Evolutionary conservation across 2,797 vertebrate species (phyloP).

Genomic region (Tragopan temminckii): DNA sequence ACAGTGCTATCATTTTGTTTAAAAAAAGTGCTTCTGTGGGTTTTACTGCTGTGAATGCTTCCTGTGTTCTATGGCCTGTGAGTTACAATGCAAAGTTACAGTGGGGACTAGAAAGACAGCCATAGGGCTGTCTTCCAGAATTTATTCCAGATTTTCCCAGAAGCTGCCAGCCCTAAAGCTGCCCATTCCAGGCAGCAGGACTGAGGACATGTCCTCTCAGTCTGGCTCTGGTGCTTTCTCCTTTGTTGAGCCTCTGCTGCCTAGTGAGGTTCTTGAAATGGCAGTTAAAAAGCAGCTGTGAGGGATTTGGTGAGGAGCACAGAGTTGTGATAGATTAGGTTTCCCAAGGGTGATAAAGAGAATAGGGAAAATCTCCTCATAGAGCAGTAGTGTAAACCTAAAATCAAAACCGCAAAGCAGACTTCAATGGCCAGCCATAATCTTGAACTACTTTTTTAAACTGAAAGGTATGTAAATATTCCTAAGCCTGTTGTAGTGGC

Average conservation of each 20-base stretch:
- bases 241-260: background rate
- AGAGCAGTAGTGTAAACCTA: background rate
- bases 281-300: background rate
- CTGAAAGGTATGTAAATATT: background rate
- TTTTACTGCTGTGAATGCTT: background rate
- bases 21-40: background rate
- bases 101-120: background rate
- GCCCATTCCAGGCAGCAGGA: background rate
- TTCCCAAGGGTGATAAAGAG: background rate
- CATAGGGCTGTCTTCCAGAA: background rate
- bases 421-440: background rate
- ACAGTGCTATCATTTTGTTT: rapidly evolving
- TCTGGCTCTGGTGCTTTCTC: background rate
- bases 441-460: background rate
- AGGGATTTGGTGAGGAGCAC: background rate
- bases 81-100: background rate
- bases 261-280: background rate
- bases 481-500: background rate
- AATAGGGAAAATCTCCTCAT: background rate
- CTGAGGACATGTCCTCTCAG: background rate
- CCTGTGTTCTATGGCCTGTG: background rate
- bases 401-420: background rate
- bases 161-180: background rate
- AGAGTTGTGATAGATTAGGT: background rate
- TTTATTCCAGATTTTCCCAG: background rate